Percentiles rank a stretch among this genome's conserved stretches.
phyloP scores from a whole-genome alignment of 37 sponge, comb jelly and placozoan species.

The Lycopodina hypogea region DNA sequence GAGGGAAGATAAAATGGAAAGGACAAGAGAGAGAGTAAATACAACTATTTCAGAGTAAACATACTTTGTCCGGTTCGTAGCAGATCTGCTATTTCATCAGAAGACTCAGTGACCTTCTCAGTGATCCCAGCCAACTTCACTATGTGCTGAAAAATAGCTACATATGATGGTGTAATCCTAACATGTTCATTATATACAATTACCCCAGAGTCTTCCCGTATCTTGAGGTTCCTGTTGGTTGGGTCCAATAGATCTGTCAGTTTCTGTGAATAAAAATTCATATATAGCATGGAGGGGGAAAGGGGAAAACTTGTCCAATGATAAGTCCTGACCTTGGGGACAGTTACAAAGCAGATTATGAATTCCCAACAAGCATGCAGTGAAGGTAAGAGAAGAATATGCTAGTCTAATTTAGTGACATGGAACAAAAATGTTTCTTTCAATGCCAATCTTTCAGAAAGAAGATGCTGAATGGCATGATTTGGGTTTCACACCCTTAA shows the following conservation, averaged over 20 bases:
- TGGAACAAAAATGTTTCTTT: no score
- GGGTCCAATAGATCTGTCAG: slow-evolving; percentile 84
- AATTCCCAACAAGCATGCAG: no score
- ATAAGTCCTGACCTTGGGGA: no score
- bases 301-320: no score
- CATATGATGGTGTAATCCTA: background rate
- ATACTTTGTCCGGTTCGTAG: slow-evolving; percentile 38
- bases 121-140: slow-evolving; percentile 45
- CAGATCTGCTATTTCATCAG: slow-evolving; percentile 22
- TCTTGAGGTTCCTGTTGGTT: slow-evolving; percentile 48
- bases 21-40: background rate
- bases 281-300: no score
- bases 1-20: background rate
- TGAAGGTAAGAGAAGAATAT: background rate
- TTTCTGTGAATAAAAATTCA: no score
- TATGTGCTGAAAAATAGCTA: slow-evolving; percentile 24
- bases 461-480: no score
- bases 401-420: background rate
- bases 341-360: no score
- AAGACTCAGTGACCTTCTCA: slow-evolving; percentile 8
- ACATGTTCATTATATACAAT: background rate
- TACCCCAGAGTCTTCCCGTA: slow-evolving; percentile 56
- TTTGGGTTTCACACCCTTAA: no score
- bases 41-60: no score
- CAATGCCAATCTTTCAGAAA: no score